Evolutionary conservation across 2,113 vertebrate genomes (phyloP), one percentile per base, ranked within the genome.

Genomic region (Tachysurus vachellii): DNA sequence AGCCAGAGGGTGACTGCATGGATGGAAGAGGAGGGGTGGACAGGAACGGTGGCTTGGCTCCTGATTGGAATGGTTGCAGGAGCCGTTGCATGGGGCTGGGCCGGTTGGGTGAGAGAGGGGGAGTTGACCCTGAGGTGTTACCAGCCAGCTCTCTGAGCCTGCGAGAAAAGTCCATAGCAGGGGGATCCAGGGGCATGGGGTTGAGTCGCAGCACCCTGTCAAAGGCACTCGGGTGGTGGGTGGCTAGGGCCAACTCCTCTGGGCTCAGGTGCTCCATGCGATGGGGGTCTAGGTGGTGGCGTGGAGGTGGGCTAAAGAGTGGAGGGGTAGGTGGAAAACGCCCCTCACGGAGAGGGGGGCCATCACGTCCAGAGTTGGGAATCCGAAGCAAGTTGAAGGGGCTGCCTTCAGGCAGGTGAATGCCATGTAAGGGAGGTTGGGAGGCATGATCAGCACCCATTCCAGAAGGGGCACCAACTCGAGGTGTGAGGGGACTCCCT

Each of bases 141-240:
- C 98, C 98, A 87, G 98, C 98, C 94, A 99, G 96, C 95, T 99
- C 98, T 93, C 98, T 96, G 94, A 99, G 96, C 95, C 98, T 95
- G 95, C 98, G 96, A 92, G 98, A 99, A 95, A 99, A 99, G 98
- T 99, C 98, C 98, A 99, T 99, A 94, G 97, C 96, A 12, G 98
- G 97, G 82, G 98, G 97, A 93, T 99, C 98, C 94, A 99, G 97
- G 93, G 97, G 96, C 96, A 99, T 95, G 93, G 98, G 97, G 95
- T 99, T 99, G 96, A 99, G 97, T 95, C 98, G 97, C 95, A 99
- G 96, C 96, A 99, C 98, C 97, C 98, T 97, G 94, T 99, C 98
- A 94, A 99, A 99, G 98, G 98, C 98, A 99, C 98, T 99, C 96
- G 98, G 98, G 95, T 99, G 98, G 96, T 99, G 98, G 95, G 97